Percentiles rank a stretch among this genome's conserved stretches.
phyloP scores from a whole-genome alignment of 30 jellyfish, hydroid and myxozoan genomes.

The Sanderia malayensis region DNA sequence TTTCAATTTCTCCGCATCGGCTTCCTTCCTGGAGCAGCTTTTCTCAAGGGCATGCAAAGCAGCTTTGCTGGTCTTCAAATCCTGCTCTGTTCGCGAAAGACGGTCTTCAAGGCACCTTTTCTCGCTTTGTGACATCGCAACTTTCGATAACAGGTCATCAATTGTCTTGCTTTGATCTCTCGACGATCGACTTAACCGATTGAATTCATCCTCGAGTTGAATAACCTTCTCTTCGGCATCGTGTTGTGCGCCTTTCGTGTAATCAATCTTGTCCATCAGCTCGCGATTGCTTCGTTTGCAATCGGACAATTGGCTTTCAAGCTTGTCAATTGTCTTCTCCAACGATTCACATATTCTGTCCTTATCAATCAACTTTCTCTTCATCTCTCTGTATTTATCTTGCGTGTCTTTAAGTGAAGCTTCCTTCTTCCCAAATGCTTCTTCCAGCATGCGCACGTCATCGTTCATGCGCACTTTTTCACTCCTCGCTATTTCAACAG shows the following conservation, averaged over 20 bases:
- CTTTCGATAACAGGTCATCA: slow-evolving; percentile 65
- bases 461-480: slow-evolving; percentile 58
- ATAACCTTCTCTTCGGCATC: slow-evolving; percentile 53
- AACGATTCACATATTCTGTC: slow-evolving; percentile 43
- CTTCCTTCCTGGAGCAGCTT: slow-evolving; percentile 48
- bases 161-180: slow-evolving; percentile 70
- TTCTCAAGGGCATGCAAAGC: slow-evolving; percentile 57
- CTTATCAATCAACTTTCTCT: slow-evolving; percentile 42
- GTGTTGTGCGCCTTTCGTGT: slow-evolving; percentile 53
- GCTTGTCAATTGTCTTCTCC: slow-evolving; percentile 30
- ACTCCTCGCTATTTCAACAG: slow-evolving; percentile 46
- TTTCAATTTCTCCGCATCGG: slow-evolving; percentile 47
- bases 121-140: slow-evolving; percentile 68
- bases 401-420: slow-evolving; percentile 14
- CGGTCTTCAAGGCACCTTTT: slow-evolving; percentile 62
- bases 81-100: slow-evolving; percentile 56
- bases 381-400: slow-evolving; percentile 52
- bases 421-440: slow-evolving; percentile 6
- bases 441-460: slow-evolving; percentile 45
- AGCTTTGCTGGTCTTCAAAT: slow-evolving; percentile 42
- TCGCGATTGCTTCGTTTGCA: slow-evolving; percentile 47
- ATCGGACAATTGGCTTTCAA: slow-evolving; percentile 55
- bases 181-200: slow-evolving; percentile 44
- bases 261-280: slow-evolving; percentile 47
- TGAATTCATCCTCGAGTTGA: slow-evolving; percentile 61